Conservation (phyloP, 2,888 invertebrate species). For the Malacosoma neustria region DNA sequence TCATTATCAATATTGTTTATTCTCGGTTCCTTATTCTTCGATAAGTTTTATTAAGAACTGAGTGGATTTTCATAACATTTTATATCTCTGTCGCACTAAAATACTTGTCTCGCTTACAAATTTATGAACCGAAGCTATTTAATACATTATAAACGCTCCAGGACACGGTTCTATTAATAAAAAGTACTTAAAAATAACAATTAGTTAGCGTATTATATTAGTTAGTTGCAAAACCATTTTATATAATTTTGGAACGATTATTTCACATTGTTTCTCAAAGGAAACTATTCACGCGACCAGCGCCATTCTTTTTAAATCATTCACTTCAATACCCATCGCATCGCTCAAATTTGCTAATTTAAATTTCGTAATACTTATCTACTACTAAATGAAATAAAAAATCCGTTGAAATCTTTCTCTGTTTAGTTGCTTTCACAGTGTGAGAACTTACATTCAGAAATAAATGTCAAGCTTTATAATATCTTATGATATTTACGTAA, state of each 20-base stretch:
- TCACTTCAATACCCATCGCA: conserved; percentile 12
- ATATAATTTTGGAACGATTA: conserved; percentile 18
- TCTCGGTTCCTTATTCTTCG: no score
- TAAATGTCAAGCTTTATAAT: no score
- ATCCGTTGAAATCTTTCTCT: no score
- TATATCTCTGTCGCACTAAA: not conserved
- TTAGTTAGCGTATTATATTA: conserved; percentile 3
- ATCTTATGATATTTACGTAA: no score
- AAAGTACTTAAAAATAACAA: not conserved
- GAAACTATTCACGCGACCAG: conserved; percentile 46
- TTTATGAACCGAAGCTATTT: not conserved
- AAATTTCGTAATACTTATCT: conserved; percentile 4
- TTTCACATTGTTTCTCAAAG: conserved; percentile 18
- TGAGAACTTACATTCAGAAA: no score
- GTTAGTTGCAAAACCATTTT: conserved; percentile 8
- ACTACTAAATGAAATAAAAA: not conserved
- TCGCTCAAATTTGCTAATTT: conserved; percentile 15
- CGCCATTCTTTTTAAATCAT: no score
- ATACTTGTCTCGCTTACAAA: not conserved
- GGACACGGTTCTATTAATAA: not conserved
- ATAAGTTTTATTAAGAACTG: no score
- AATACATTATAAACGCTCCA: not conserved
- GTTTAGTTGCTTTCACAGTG: no score
- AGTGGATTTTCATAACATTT: no score
- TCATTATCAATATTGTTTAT: no score